Evolutionary conservation across 2,113 vertebrate species (phyloP).

Genomic region (Mesoclemmys tuberculata): DNA sequence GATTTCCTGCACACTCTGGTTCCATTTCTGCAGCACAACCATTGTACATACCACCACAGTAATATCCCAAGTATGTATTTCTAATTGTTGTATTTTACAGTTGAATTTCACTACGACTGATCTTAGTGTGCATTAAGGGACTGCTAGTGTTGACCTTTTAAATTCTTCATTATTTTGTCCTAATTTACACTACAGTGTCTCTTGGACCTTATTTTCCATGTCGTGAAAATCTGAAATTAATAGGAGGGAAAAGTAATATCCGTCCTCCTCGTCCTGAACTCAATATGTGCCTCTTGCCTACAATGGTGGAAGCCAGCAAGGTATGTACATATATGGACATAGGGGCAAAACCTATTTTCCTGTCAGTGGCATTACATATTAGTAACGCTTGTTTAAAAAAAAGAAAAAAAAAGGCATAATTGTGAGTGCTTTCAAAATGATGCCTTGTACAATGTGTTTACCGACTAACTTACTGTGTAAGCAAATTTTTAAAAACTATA

Average conservation of each 20-base stretch:
- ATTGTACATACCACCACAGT: constrained; percentile 99
- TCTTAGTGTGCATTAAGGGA: constrained; percentile 64
- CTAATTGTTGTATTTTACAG: constrained; percentile 66
- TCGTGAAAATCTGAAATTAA: constrained; percentile 99
- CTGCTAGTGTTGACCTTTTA: constrained; percentile 71
- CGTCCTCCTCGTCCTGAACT: constrained; percentile 96
- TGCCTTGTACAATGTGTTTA: constrained; percentile 56
- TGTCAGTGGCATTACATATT: background rate
- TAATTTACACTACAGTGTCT: constrained; percentile 90
- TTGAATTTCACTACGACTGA: constrained; percentile 68
- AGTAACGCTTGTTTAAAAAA: constrained; percentile 3
- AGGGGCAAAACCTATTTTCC: background rate
- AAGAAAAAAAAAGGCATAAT: constrained; percentile 36
- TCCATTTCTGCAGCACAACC: constrained; percentile 99
- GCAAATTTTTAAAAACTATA: background rate
- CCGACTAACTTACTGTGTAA: constrained; percentile 26
- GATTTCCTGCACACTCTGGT: constrained; percentile 99
- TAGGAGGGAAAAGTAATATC: constrained; percentile 99
- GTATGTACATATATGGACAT: constrained; percentile 74
- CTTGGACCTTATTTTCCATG: constrained; percentile 99
- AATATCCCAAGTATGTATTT: constrained; percentile 95
- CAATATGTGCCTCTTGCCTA: constrained; percentile 99
- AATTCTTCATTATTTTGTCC: constrained; percentile 77
- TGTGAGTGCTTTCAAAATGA: constrained; percentile 50
- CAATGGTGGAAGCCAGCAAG: constrained; percentile 99